Evolutionary conservation across 2,113 vertebrate genomes (phyloP), one percentile per base, ranked within the genome.

Genomic region (Tichodroma muraria): DNA sequence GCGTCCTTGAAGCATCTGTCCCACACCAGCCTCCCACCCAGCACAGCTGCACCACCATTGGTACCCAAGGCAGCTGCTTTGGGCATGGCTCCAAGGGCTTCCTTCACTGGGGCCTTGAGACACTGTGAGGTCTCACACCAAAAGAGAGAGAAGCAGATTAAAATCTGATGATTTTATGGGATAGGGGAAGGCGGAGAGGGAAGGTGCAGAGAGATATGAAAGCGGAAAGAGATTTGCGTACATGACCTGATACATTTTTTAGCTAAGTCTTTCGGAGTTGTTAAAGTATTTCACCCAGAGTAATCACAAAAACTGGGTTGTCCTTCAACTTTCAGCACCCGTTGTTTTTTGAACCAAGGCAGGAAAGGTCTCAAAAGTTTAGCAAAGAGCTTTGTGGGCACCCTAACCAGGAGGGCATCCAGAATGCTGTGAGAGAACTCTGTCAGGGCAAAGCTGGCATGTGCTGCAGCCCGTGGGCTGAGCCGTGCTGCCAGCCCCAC

Each of bases 401-500:
- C 13, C 42, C 14, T 19, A 45, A 6, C 12, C 44, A n/a, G 24
- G 61, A 72, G 25, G 13, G 4, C 49, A 85, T 28, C 33, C 54
- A 37, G n/a, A 8, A 1, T 0, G 0, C 9, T 9, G 38, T 10
- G 37, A 40, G 73, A 38, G 23, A 20, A 0, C 28, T 44, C 37
- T 54, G 33, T 9, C 42, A 13, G 1, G 17, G 53, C 49, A 9
- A 20, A 54, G 27, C 54, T 27, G 9, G 12, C 17, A 3, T 18
- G 16, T 18, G 66, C 56, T 70, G 30, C 50, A 28, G 28, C 16
- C 59, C 4, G n/a, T 6, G 49, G 38, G 54, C 77, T 63, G 49
- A 86, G 53, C 40, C 13, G 35, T 3, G 12, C 63, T n/a, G 52
- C 71, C 56, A 35, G 85, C 52, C 78, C 77, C 20, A 1, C 73